phyloP scores from a whole-genome alignment of 1,140 invertebrate species.

The Mylabris phalerata region DNA sequence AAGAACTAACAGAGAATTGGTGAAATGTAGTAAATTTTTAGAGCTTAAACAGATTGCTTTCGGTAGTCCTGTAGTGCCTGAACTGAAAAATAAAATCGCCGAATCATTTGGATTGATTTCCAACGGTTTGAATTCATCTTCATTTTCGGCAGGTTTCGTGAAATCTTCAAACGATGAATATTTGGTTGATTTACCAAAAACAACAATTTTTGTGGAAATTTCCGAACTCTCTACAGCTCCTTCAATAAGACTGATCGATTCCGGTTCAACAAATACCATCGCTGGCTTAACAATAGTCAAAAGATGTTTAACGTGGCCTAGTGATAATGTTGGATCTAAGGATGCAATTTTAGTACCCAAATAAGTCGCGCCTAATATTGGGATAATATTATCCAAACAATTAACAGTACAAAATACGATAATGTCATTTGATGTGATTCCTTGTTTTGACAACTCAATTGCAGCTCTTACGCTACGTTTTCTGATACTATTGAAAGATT shows the following conservation, averaged over 20 bases:
- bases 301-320: constrained; percentile 20
- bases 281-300: constrained; percentile 24
- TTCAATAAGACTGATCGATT: constrained; percentile 19
- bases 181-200: constrained; percentile 15
- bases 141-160: constrained; percentile 13
- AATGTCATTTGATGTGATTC: constrained; percentile 7
- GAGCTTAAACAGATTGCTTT: constrained; percentile 61
- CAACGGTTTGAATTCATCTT: constrained; percentile 28
- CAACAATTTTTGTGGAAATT: constrained; percentile 17
- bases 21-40: neutral
- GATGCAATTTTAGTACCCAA: constrained; percentile 3
- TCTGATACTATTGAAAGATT: constrained; percentile 5
- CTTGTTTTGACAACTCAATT: neutral
- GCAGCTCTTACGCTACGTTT: constrained; percentile 7
- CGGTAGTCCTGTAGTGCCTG: constrained; percentile 67
- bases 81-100: constrained; percentile 48
- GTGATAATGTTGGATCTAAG: constrained; percentile 26
- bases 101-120: no score
- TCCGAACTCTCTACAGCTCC: neutral
- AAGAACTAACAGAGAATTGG: no score
- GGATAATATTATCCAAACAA: constrained; percentile 8
- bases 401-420: constrained; percentile 3
- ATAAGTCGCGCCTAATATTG: constrained; percentile 2
- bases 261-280: constrained; percentile 29
- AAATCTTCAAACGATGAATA: constrained; percentile 20